These are phyloP conservation scores for Beris chalybata DNA, from an alignment of 2,888 invertebrate genomes.

Conservation along the genomic window DNA sequence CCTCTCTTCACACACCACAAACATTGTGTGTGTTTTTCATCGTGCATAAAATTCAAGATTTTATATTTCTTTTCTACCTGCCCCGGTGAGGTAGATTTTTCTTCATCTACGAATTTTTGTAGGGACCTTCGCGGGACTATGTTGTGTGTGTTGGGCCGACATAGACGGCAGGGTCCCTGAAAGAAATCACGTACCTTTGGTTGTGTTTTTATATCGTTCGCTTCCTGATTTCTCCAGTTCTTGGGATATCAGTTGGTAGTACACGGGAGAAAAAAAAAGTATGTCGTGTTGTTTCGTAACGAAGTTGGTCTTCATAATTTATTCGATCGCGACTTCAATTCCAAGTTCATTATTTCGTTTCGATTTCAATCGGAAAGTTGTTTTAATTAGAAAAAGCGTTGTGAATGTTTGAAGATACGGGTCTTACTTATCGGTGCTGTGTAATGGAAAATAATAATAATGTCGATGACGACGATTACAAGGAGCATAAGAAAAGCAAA, in stretches of 20 bases:
- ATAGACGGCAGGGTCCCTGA: slow-evolving; percentile 1
- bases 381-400: slow-evolving; percentile 13
- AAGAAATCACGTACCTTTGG: slow-evolving; percentile 9
- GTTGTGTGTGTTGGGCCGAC: neutral
- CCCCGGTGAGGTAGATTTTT: slow-evolving; percentile 8
- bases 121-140: slow-evolving; percentile 7
- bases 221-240: slow-evolving; percentile 2
- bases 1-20: neutral
- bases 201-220: neutral
- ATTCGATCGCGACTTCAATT: no score
- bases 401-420: slow-evolving; percentile 24
- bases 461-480: slow-evolving; percentile 49
- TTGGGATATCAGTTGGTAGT: neutral
- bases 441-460: slow-evolving; percentile 49
- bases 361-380: neutral
- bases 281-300: neutral
- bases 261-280: slow-evolving; percentile 1
- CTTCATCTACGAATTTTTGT: neutral
- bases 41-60: no score
- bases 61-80: slow-evolving; percentile 17
- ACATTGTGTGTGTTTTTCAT: slow-evolving; percentile 7
- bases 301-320: no score
- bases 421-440: slow-evolving; percentile 20
- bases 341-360: no score
- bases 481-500: slow-evolving; percentile 54